Conservation (phyloP, 2,113 vertebrate species). For the Ciconia boyciana region DNA sequence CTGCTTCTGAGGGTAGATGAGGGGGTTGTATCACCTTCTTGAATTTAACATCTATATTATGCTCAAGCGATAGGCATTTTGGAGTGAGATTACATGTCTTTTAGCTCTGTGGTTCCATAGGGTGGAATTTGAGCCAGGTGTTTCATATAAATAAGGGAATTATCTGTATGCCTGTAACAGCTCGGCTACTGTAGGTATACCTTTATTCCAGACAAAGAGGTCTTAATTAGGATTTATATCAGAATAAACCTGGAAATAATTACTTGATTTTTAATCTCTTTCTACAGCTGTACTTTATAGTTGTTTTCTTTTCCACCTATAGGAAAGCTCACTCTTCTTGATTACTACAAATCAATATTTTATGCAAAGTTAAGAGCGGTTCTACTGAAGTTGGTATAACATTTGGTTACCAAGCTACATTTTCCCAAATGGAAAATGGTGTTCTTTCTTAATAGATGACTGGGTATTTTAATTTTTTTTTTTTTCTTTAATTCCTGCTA, state of each 20-base stretch:
- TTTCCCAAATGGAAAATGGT: not conserved
- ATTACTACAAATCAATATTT: not conserved
- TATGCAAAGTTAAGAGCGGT: not conserved
- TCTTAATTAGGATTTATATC: not conserved
- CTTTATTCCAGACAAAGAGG: not conserved
- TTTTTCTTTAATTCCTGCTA: not conserved
- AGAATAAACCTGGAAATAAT: not conserved
- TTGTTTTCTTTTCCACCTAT: not conserved
- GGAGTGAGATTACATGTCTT: not conserved
- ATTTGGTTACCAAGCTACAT: not conserved
- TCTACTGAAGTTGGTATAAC: not conserved
- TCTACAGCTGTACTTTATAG: not conserved
- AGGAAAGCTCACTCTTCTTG: not conserved
- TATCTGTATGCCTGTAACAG: not conserved
- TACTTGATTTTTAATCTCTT: not conserved
- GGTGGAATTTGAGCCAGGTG: not conserved
- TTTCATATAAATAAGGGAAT: not conserved
- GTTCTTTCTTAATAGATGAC: not conserved
- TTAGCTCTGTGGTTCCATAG: not conserved
- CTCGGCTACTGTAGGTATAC: not conserved
- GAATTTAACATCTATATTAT: not conserved
- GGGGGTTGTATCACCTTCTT: not conserved
- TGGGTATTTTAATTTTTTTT: not conserved
- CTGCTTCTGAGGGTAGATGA: not conserved
- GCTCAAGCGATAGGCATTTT: rapidly evolving